phyloP scores from a whole-genome alignment of 2,888 invertebrate species.

The Tipula confusa region DNA sequence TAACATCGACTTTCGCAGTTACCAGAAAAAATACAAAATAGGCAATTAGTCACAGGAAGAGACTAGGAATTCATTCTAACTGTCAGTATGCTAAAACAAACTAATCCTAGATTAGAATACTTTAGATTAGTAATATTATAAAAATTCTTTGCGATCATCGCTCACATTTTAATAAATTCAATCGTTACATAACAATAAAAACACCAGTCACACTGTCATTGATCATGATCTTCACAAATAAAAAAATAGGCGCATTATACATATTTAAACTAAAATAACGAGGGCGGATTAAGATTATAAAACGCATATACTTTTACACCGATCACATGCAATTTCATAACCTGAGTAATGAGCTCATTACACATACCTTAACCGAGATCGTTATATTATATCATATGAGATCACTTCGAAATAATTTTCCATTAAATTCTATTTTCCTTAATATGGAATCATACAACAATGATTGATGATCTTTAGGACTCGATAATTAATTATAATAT shows the following conservation, averaged over 20 bases:
- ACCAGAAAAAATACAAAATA: too few species aligned
- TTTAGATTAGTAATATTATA: too few species aligned
- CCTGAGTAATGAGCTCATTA: conserved; percentile 7
- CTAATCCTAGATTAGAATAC: too few species aligned
- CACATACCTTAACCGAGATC: neutral
- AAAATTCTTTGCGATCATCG: too few species aligned
- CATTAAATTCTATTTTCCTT: conserved; percentile 3
- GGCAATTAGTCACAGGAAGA: too few species aligned
- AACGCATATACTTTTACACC: neutral
- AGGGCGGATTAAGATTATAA: neutral
- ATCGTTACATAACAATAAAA: neutral
- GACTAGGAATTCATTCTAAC: too few species aligned
- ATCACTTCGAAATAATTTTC: neutral
- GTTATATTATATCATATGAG: neutral
- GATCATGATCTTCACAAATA: neutral
- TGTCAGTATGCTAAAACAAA: too few species aligned
- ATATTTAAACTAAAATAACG: neutral
- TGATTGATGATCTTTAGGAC: conserved; percentile 20
- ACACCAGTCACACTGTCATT: neutral
- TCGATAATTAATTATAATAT: neutral
- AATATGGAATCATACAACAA: neutral
- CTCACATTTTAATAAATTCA: neutral
- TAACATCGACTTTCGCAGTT: too few species aligned
- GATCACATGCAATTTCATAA: neutral
- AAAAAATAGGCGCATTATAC: neutral